Percentiles rank a stretch among this genome's conserved stretches.
These are phyloP conservation scores for Macroglossus sobrinus DNA, from an alignment of 2,113 vertebrate genomes.

Conservation along the genomic window DNA sequence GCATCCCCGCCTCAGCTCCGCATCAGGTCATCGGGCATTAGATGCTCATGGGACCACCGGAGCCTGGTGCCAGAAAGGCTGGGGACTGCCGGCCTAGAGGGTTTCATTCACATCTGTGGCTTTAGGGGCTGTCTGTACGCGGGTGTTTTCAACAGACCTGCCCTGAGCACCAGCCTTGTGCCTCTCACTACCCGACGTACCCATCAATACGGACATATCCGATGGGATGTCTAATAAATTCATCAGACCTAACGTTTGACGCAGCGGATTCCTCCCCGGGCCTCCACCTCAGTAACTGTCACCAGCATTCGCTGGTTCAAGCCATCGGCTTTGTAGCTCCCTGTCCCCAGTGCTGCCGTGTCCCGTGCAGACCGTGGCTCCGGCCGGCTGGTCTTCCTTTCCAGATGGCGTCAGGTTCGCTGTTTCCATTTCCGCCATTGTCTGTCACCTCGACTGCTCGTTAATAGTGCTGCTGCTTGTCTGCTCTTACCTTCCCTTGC, in stretches of 20 bases:
- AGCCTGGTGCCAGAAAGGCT: too few relatives aligned
- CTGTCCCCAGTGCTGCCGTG: not conserved
- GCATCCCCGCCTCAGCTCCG: too few relatives aligned
- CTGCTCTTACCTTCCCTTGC: not conserved
- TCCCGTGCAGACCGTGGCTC: not conserved
- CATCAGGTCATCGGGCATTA: too few relatives aligned
- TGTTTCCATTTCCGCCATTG: not conserved
- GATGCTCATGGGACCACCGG: too few relatives aligned
- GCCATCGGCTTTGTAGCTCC: not conserved
- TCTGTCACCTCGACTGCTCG: not conserved
- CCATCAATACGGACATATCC: not conserved
- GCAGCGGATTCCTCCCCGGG: not conserved
- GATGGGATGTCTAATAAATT: not conserved
- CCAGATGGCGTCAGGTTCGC: not conserved
- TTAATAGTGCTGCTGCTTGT: not conserved
- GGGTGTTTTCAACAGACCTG: not conserved
- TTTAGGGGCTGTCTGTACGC: not conserved
- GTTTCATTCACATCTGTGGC: not conserved
- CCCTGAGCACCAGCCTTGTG: not conserved
- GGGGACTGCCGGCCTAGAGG: not conserved
- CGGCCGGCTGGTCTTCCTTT: not conserved
- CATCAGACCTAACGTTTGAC: not conserved
- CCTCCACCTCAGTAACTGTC: not conserved
- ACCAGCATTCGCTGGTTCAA: not conserved
- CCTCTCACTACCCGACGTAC: not conserved